Percentiles rank a stretch among this genome's conserved stretches.
phyloP scores from a whole-genome alignment of 2,113 vertebrate species.

The Tenebrosternarchus preto region DNA sequence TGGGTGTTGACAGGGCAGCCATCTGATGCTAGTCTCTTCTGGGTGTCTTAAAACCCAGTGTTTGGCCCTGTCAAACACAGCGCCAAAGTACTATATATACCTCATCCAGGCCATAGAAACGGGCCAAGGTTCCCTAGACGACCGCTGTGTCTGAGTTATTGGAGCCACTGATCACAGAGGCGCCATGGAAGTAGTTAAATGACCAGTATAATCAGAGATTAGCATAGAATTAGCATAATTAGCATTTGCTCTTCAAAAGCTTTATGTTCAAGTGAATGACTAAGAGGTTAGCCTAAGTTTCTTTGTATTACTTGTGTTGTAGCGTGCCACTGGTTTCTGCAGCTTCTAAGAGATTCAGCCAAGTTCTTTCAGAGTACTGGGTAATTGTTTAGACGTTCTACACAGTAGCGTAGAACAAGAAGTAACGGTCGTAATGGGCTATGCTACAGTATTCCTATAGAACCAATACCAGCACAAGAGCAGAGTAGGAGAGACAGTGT shows the following conservation, averaged over 20 bases:
- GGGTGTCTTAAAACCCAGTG: slow-evolving; percentile 17
- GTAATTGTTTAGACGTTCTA: background rate
- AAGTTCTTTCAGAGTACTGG: background rate
- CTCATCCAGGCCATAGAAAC: background rate
- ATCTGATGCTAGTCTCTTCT: slow-evolving; percentile 16
- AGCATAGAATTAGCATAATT: background rate
- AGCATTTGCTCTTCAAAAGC: background rate
- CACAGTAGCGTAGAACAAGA: slow-evolving; percentile 19
- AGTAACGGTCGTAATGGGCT: slow-evolving; percentile 23
- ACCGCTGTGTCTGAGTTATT: background rate
- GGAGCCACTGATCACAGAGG: background rate
- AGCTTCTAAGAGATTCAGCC: background rate
- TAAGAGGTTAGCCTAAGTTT: background rate
- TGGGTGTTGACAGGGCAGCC: slow-evolving; percentile 36
- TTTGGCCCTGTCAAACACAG: background rate
- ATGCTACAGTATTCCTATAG: slow-evolving; percentile 15
- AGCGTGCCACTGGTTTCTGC: background rate
- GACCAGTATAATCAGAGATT: background rate
- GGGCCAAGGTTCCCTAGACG: background rate
- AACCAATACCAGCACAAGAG: slow-evolving; percentile 10
- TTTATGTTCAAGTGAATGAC: background rate
- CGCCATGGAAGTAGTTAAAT: background rate
- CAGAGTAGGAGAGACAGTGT: background rate
- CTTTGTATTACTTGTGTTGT: background rate
- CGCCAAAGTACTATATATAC: slow-evolving; percentile 16